Evolutionary conservation across 1,140 invertebrate genomes (phyloP).

Genomic region (Drosophila orena): DNA sequence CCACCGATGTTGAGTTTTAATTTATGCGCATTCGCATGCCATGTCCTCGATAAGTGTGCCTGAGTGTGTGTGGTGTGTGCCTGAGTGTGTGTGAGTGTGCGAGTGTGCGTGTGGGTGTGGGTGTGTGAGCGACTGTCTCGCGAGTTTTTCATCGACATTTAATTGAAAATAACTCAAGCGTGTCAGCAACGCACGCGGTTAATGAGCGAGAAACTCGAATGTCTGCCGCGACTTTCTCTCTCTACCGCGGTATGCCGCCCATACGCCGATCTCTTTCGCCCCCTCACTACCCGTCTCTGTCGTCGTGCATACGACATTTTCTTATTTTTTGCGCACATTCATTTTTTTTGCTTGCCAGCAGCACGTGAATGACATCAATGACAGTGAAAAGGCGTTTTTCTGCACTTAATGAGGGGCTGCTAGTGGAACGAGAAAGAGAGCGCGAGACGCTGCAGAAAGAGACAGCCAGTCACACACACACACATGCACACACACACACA

Average conservation of each 20-base stretch:
- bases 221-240: constrained; percentile 67
- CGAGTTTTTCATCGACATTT: constrained; percentile 80
- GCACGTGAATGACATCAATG: constrained; percentile 79
- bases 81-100: not conserved
- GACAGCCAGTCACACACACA: constrained; percentile 12
- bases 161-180: constrained; percentile 83
- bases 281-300: constrained; percentile 6
- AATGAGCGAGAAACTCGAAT: constrained; percentile 82
- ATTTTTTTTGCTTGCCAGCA: constrained; percentile 40
- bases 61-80: constrained; percentile 11
- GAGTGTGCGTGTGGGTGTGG: not conserved
- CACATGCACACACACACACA: too few relatives aligned
- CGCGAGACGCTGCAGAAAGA: constrained; percentile 3
- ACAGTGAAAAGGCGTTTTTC: constrained; percentile 79
- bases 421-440: constrained; percentile 9
- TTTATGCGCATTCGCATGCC: constrained; percentile 65
- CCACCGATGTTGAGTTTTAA: constrained; percentile 67
- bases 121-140: constrained; percentile 44
- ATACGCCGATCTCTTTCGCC: not conserved
- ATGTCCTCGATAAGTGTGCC: constrained; percentile 49
- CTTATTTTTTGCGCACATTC: constrained; percentile 6
- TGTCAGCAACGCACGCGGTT: constrained; percentile 81
- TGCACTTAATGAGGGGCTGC: constrained; percentile 69
- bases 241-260: not conserved
- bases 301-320: constrained; percentile 37